A percentile compares a stretch with the other conserved stretches of the same genome.
Evolutionary conservation across 1,140 invertebrate genomes (phyloP).

Genomic region (Caenorhabditis elegans): WBcel235 BX284605.5:6403001-6403500

Average conservation of each 20-base stretch:
- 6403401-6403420: conserved; percentile 29
- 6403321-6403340: neutral
- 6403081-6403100: conserved; percentile 21
- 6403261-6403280: conserved; percentile 36
- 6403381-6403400: neutral
- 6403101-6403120: conserved; percentile 31
- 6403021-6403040: conserved; percentile 39
- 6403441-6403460: conserved; percentile 18
- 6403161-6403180: conserved; percentile 15
- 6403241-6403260: conserved; percentile 42
- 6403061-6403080: neutral
- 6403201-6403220: neutral
- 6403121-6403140: neutral
- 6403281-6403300: neutral
- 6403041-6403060: neutral
- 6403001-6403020: conserved; percentile 8
- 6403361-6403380: neutral
- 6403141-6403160: conserved; percentile 12
- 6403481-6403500: conserved; percentile 2
- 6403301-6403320: neutral
- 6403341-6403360: neutral
- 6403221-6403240: neutral
- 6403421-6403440: neutral
- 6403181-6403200: neutral
- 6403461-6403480: neutral